Evolutionary conservation across 2,888 invertebrate species (phyloP), one percentile per base, ranked within the genome.

Genomic region (Trypoxylon attenuatum): DNA sequence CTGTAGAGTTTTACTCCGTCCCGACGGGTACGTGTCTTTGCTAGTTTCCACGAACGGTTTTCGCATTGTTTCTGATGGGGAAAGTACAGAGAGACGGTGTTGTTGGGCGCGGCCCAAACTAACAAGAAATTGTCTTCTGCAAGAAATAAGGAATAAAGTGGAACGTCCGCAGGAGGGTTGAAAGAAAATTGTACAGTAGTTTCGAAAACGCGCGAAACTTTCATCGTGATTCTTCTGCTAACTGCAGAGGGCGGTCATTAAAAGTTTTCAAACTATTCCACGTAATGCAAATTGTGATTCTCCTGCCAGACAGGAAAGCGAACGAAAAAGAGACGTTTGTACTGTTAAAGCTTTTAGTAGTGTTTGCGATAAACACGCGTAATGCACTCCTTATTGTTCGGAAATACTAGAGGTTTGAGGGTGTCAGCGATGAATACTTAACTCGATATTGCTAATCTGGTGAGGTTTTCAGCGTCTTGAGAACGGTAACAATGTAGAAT

Each of bases 221-320:
- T 16, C 49, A 15, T 19, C 27, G 49, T 15, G 38, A 46, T 46
- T 46, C 23, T 47, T 39, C 50, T 45, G 15, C 27, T 29, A 39
- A 56, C 52, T 65, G 49, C 65, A 57, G 54, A 33, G 13, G 39
- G 46, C 49, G 16, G 43, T 60, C 64, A 51, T 68, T 68, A 65
- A 65, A 68, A 65, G 39, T 68, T 68, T 57, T 47, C 43, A 55
- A 59, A 51, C 57, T 53, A 52, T 55, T 64, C 47, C 47, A 55
- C 33, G 54, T 62, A 49, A 67, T 54, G 67, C 57, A 52, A 63
- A 67, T 58, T 59, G 63, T 57, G 46, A 43, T 50, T 50, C 53
- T 53, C 47, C 25, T 54, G 62, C 66, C 51, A 29, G 29, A 38
- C 25, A 22, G 49, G 8, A 21, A 10, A 15, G n/a, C 45, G 15